Evolutionary conservation across 2,888 invertebrate species (phyloP).

Genomic region (Terebella lapidaria): DNA sequence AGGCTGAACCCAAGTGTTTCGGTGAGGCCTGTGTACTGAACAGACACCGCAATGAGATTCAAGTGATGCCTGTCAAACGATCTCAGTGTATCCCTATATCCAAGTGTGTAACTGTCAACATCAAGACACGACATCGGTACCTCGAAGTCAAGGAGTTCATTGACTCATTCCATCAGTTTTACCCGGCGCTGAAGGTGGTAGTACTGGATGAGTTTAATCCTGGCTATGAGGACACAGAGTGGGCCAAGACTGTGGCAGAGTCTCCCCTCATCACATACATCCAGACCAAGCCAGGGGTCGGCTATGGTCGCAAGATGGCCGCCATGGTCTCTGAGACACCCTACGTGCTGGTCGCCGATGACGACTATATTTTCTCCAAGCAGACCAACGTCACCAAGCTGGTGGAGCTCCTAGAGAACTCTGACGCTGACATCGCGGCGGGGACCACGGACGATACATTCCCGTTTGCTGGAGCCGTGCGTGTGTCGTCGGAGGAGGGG

Average conservation of each 20-base stretch:
- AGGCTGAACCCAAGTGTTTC: background rate
- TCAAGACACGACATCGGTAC: conserved; percentile 7
- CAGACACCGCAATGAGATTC: background rate
- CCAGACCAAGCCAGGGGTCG: conserved; percentile 6
- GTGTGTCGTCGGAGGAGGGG: conserved; percentile 2
- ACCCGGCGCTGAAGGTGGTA: conserved; percentile 2
- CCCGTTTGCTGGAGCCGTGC: conserved; percentile 2
- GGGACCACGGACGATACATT: background rate
- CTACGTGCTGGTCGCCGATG: conserved; percentile 6
- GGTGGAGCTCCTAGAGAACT: conserved; percentile 3
- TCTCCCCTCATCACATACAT: background rate
- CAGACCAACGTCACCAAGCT: conserved; percentile 2
- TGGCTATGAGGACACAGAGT: background rate
- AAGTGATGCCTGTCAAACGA: background rate
- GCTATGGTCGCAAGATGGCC: conserved; percentile 8
- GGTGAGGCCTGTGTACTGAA: background rate
- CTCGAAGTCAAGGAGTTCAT: conserved; percentile 2
- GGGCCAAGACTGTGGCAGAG: background rate
- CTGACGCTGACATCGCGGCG: conserved; percentile 3
- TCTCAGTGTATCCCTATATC: background rate
- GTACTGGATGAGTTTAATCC: conserved; percentile 11
- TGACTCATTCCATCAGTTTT: background rate
- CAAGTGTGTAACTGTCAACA: conserved; percentile 5
- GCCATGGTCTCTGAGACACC: background rate
- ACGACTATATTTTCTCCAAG: conserved; percentile 4